Percentiles rank a stretch among this genome's conserved stretches.
phyloP scores from a whole-genome alignment of 2,113 vertebrate species.

The Elgaria multicarinata region DNA sequence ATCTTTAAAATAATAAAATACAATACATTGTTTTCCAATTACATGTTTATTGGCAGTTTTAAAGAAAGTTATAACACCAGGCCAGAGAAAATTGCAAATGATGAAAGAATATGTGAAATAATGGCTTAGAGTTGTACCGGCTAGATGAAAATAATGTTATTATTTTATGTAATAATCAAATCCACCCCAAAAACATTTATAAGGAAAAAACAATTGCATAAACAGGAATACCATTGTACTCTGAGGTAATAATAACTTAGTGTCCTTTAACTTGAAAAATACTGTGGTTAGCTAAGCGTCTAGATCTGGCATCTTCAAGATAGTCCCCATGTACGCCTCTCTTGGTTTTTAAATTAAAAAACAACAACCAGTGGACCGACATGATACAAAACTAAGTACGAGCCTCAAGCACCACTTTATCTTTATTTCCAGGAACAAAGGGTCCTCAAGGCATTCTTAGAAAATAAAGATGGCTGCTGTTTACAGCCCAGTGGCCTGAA shows the following conservation, averaged over 20 bases:
- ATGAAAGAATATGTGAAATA: not conserved
- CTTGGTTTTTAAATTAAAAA: too few species aligned
- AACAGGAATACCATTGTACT: not conserved
- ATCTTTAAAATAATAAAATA: too few species aligned
- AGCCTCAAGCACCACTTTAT: too few species aligned
- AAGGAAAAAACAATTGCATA: not conserved
- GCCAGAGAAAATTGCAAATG: not conserved
- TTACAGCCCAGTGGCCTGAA: too few species aligned
- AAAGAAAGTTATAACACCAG: not conserved
- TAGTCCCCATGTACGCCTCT: too few species aligned
- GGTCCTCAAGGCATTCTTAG: too few species aligned
- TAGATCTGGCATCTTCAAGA: not conserved
- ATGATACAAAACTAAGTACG: too few species aligned
- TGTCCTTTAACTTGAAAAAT: not conserved
- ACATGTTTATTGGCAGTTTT: not conserved
- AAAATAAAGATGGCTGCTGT: too few species aligned
- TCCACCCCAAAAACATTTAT: not conserved
- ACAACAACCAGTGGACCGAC: too few species aligned
- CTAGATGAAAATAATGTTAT: not conserved
- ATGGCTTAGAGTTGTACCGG: not conserved
- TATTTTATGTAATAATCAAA: not conserved
- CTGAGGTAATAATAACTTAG: not conserved
- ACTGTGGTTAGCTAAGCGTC: not conserved
- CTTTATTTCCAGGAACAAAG: too few species aligned
- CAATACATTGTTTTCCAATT: not conserved